Evolutionary conservation across 2,888 invertebrate species (phyloP).

Genomic region (Azorinus chamasolen): DNA sequence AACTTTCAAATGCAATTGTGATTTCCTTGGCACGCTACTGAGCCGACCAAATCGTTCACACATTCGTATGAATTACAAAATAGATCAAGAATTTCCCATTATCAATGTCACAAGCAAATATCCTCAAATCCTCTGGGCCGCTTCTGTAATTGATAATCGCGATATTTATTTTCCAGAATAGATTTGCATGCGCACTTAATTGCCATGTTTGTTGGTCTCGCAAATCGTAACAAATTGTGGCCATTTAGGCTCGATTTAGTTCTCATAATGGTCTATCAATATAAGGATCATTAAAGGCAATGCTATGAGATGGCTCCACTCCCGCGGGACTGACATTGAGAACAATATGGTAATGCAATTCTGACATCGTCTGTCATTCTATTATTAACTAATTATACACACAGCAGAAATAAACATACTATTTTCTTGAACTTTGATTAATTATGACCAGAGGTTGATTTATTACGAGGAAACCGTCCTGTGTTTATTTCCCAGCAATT

Average conservation of each 20-base stretch:
- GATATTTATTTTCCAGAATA: slow-evolving; percentile 65
- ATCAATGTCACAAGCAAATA: slow-evolving; percentile 65
- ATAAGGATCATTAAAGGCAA: slow-evolving; percentile 57
- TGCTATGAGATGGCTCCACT: slow-evolving; percentile 49
- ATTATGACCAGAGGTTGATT: slow-evolving; percentile 46
- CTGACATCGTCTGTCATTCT: slow-evolving; percentile 60
- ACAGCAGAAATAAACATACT: slow-evolving; percentile 53
- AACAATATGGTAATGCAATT: slow-evolving; percentile 54
- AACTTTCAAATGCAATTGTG: slow-evolving; percentile 65
- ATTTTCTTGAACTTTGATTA: slow-evolving; percentile 54
- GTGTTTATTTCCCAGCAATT: slow-evolving; percentile 6
- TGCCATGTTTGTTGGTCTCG: slow-evolving; percentile 61
- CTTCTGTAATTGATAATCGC: slow-evolving; percentile 65
- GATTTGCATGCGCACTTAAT: slow-evolving; percentile 68
- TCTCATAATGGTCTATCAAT: slow-evolving; percentile 59
- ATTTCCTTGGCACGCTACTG: slow-evolving; percentile 64
- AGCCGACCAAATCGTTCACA: slow-evolving; percentile 60
- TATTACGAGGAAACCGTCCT: slow-evolving; percentile 1
- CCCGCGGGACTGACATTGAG: slow-evolving; percentile 26
- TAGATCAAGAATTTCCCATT: slow-evolving; percentile 69
- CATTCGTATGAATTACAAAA: slow-evolving; percentile 66
- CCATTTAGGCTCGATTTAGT: slow-evolving; percentile 65
- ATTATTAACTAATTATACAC: slow-evolving; percentile 58
- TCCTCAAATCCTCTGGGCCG: slow-evolving; percentile 53
- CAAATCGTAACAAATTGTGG: slow-evolving; percentile 67